Evolutionary conservation across 2,888 invertebrate genomes (phyloP), one percentile per base, ranked within the genome.

Genomic region (Dasypolia templi): DNA sequence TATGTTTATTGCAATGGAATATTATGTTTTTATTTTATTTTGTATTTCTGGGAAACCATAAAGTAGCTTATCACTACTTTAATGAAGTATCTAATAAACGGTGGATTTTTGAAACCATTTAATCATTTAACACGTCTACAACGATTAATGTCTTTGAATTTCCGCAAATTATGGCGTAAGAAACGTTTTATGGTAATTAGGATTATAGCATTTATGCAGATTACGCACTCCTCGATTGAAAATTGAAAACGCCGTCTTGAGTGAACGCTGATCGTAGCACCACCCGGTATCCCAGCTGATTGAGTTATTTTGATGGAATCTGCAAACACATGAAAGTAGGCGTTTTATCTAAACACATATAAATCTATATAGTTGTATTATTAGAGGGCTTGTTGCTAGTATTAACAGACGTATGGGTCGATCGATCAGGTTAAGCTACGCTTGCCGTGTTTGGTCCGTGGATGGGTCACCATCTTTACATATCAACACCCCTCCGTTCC

Each of bases 1-100:
- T 56, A 22, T 63, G 55, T 72, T 61, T 55, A 12, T 69, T 35
- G 49, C n/a, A 39, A 65, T 29, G 39, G 2, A 64, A 64, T 49
- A 32, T 1, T 46, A 29, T 17, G 3, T 2, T 22, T 39, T 17
- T 64, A 4, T 51, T 53, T n/a, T n/a, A n/a, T n/a, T n/a, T n/a
- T n/a, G 39, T 12, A 35, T 35, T 51, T 35, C 17, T 49, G 35
- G n/a, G 6, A 19, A 17, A 17, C 11, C n/a, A 63, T 62, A 46
- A 12, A 29, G 14, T 44, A 44, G 12, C 14, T 29, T 62, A 62
- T 6, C 26, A 26, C 5, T n/a, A 59, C 12, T 3, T 26, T 42
- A 26, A 26, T n/a, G n/a, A n/a, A n/a, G n/a, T n/a, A n/a, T n/a
- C n/a, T n/a, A n/a, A n/a, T n/a, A n/a, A n/a, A n/a, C n/a, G n/a